Evolutionary conservation across 2,113 vertebrate species (phyloP).

Genomic region (Apodemus sylvaticus): DNA sequence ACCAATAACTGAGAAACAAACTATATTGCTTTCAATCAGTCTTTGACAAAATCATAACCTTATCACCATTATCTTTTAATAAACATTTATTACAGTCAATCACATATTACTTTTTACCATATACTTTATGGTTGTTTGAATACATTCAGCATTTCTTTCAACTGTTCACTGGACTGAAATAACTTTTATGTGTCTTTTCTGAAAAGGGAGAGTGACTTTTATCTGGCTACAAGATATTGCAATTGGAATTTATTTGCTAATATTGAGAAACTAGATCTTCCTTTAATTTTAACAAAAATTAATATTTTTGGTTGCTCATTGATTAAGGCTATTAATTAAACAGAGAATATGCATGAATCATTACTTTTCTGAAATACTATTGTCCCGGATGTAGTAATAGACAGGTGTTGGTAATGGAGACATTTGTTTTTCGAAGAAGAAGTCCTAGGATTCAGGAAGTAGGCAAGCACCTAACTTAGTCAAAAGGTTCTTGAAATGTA

Average conservation of each 20-base stretch:
- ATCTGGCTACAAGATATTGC: background rate
- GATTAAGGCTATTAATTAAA: background rate
- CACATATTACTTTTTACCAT: background rate
- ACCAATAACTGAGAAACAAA: background rate
- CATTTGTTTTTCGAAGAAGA: background rate
- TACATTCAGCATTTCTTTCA: background rate
- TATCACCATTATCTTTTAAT: background rate
- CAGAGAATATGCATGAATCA: fast-evolving
- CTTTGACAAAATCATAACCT: background rate
- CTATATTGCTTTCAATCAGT: background rate
- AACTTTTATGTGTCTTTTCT: background rate
- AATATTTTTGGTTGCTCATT: background rate
- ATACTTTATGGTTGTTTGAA: background rate
- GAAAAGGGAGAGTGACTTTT: background rate
- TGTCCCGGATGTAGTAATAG: background rate
- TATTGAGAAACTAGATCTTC: background rate
- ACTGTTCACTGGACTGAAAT: background rate
- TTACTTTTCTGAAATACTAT: background rate
- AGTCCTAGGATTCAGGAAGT: no score
- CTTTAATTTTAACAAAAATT: background rate
- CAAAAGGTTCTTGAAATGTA: background rate
- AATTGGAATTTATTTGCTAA: background rate
- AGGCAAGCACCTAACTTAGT: background rate
- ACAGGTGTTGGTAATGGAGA: background rate
- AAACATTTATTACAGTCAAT: background rate